Evolutionary conservation across 2,888 invertebrate species (phyloP), one percentile per base, ranked within the genome.

Genomic region (Enchytraeus crypticus): DNA sequence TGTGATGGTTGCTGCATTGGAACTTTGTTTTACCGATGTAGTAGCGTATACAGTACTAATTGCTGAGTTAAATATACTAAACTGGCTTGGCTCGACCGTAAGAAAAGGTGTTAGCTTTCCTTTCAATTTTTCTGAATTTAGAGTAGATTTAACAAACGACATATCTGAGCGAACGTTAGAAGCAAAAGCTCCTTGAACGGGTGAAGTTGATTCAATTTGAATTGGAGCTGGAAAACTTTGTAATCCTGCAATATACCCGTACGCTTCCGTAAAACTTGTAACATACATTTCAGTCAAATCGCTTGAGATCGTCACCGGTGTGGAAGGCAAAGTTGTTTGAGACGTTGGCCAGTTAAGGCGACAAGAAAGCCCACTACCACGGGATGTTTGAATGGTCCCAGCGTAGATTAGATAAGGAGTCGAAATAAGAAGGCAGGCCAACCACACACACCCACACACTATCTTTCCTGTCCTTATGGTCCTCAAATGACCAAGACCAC

Each of bases 401-500:
- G 32, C 32, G 18, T 32, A 27, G 32, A 51, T 30, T 21, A n/a
- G 32, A 21, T 51, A 51, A 33, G 53, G 53, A 29, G 29, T 8
- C 21, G 32, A 32, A 33, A 30, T 51, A 21, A 51, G 30, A 14
- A 51, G 30, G 11, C 53, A 32, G 3, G 33, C 53, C 18, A 30
- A 3, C 53, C 53, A 51, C 8, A 51, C 33, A 33, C 4, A 8
- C 1, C 30, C 29, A 33, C 53, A 51, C 29, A 51, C 21, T 2
- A 51, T n/a, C n/a, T n/a, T n/a, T n/a, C n/a, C n/a, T n/a, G n/a
- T n/a, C n/a, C n/a, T n/a, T n/a, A n/a, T n/a, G n/a, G n/a, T n/a
- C n/a, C n/a, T n/a, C n/a, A n/a, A n/a, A n/a, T n/a, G n/a, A 5
- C 59, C 61, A 14, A 64, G 45, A 43, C 62, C 62, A 54, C 62